Base-by-base conservation (phyloP, 2,797 vertebrate species). In the Leucoraja ocellata region DNA sequence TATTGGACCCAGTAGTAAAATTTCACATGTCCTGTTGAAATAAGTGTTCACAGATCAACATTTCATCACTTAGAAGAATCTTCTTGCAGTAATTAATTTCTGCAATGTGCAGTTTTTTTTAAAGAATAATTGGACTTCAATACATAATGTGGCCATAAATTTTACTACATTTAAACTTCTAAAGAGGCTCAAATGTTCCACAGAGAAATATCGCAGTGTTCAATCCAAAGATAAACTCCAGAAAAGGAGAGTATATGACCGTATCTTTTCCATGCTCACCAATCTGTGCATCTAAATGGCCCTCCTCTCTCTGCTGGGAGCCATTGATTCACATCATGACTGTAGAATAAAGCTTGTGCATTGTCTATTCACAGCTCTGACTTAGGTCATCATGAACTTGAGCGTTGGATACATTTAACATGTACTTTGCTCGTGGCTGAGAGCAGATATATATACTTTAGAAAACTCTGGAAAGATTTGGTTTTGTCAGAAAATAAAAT, bases 11-110 rank as follows among this genome's bases (percentile, higher is more conserved):
- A 21, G 36, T 32, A 88, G 84, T 88, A 32, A 88, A 14, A 88
- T 36, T 88, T 63, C n/a, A 65, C n/a, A n/a, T 88, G 14, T 13
- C 61, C 61, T 63, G 61, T 88, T 88, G 84, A 88, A 68, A 36
- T 68, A 88, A 88, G 84, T 88, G n/a, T 88, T 88, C 63, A 88
- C 63, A 88, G 84, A 68, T 68, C 84, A 88, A 68, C 84, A 68
- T n/a, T 65, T 65, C 84, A 88, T 65, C 61, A 68, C 65, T 88
- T 68, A 68, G n/a, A 32, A 88, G n/a, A 9, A 16, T 68, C 14
- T 36, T 88, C 84, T 68, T 65, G 13, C 84, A 88, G 84, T 63
- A 88, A 88, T 68, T 88, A 88, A 88, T 68, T 88, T 88, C 32
- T 36, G 63, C 39, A 93, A 9, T 61, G 32, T 13, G 54, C 93